Percentiles rank a stretch among this genome's conserved stretches.
phyloP scores from a whole-genome alignment of 2,113 vertebrate genomes.

The Stomatorhinus ivindoensis region DNA sequence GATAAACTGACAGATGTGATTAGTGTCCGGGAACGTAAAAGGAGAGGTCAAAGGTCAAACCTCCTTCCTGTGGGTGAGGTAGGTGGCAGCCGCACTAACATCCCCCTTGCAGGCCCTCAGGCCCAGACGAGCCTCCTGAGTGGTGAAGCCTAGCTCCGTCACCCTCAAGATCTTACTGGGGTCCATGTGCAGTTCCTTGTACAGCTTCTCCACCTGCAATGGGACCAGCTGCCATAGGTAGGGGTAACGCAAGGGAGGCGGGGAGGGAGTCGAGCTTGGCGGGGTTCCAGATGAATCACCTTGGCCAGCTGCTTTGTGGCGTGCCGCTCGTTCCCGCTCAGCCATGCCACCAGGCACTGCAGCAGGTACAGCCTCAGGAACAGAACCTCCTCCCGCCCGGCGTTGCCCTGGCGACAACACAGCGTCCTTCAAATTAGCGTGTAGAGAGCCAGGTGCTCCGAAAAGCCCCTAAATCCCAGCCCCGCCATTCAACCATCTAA shows the following conservation, averaged over 20 bases:
- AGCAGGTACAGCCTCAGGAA: constrained; percentile 89
- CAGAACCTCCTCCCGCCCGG: constrained; percentile 84
- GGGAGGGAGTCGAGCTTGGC: not conserved
- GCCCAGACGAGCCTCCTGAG: constrained; percentile 83
- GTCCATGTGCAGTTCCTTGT: constrained; percentile 67
- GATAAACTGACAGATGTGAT: not conserved
- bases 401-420: constrained; percentile 67
- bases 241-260: not conserved
- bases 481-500: not conserved
- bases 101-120: constrained; percentile 80
- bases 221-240: not conserved
- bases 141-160: constrained; percentile 73
- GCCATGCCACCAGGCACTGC: constrained; percentile 77
- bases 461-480: not conserved
- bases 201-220: constrained; percentile 70
- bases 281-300: constrained; percentile 37
- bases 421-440: constrained; percentile 6
- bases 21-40: not conserved
- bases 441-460: not conserved
- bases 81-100: constrained; percentile 67
- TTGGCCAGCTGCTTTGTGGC: constrained; percentile 66
- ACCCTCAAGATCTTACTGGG: constrained; percentile 72
- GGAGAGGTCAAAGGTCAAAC: constrained; percentile 41
- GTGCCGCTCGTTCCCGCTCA: constrained; percentile 73
- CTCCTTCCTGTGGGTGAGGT: constrained; percentile 76